Evolutionary conservation across 2,113 vertebrate species (phyloP).

Genomic region (Cyprinus carpio): DNA sequence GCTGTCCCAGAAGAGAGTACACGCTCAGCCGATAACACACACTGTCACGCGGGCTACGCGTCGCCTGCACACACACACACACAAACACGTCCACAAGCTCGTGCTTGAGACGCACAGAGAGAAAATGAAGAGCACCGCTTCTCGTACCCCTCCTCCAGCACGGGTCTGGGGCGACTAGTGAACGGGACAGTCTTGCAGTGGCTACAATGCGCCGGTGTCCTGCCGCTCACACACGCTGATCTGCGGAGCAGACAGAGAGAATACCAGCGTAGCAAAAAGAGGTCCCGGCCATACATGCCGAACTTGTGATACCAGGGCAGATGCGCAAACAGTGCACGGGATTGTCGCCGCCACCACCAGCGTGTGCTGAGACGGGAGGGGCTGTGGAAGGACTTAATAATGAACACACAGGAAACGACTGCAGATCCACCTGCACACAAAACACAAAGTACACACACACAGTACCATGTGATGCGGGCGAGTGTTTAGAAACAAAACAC

Average conservation of each 20-base stretch:
- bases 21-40: constrained; percentile 88
- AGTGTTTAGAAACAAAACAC: no score
- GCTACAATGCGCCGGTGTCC: constrained; percentile 93
- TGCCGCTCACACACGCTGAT: constrained; percentile 87
- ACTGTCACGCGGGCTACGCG: constrained; percentile 92
- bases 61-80: constrained; percentile 77
- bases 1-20: constrained; percentile 92
- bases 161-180: constrained; percentile 82
- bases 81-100: no score
- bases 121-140: no score
- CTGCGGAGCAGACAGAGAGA: constrained; percentile 92
- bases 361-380: constrained; percentile 90
- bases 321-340: constrained; percentile 92
- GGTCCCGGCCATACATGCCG: no score
- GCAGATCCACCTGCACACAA: constrained; percentile 87
- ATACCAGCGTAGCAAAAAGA: no score
- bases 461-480: no score
- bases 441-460: no score
- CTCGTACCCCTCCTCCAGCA: constrained; percentile 92
- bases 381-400: constrained; percentile 93
- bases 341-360: constrained; percentile 93
- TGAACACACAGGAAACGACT: constrained; percentile 92
- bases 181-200: constrained; percentile 95
- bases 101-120: no score
- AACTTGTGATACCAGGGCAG: constrained; percentile 98